Base-by-base conservation (phyloP, 64 coral and sea anemone species). In the Orbicella faveolata region DNA sequence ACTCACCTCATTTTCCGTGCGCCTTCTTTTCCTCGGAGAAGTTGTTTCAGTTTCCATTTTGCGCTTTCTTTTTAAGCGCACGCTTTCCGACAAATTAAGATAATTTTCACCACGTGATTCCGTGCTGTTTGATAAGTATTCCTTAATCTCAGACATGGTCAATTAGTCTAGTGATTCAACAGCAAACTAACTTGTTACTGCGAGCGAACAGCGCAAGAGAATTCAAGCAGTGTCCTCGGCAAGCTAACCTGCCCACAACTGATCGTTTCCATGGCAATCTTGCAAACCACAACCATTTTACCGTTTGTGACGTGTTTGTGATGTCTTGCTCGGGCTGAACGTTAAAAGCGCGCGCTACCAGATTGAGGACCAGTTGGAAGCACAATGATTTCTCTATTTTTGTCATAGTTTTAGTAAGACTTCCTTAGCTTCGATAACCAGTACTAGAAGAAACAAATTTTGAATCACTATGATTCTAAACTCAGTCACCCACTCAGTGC, bases 41-140 rank as follows among this genome's bases (percentile, higher is more conserved):
- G 18, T 48, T 36, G 75, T 18, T 77, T 77, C 19, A 7, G 17
- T 77, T 51, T 77, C 41, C 1, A 18, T 21, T 69, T 69, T 69
- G 21, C 66, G 66, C 75, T 77, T 77, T 77, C 75, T 77, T 77
- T 77, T 77, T n/a, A 21, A 21, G 39, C 34, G 37, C 15, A 18
- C 18, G 18, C 51, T 17, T 77, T 51, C 41, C 36, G 39, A 23
- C 36, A 51, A 51, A 48, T 36, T 77, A 15, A 37, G 36, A 77
- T 48, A 17, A 10, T 52, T 44, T 51, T 77, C 18, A 51, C 19
- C 39, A 51, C 5, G 36, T 41, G 75, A 36, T 15, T 21, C 19
- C 36, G 15, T 9, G 3, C 18, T 37, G 6, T 48, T 77, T 77
- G 75, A 48, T 41, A 51, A 18, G 75, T 77, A 9, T 77, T 51